A percentile compares a stretch with the other conserved stretches of the same genome.
Evolutionary conservation across 2,113 vertebrate species (phyloP).

Genomic region (Notarius lentiginosus): DNA sequence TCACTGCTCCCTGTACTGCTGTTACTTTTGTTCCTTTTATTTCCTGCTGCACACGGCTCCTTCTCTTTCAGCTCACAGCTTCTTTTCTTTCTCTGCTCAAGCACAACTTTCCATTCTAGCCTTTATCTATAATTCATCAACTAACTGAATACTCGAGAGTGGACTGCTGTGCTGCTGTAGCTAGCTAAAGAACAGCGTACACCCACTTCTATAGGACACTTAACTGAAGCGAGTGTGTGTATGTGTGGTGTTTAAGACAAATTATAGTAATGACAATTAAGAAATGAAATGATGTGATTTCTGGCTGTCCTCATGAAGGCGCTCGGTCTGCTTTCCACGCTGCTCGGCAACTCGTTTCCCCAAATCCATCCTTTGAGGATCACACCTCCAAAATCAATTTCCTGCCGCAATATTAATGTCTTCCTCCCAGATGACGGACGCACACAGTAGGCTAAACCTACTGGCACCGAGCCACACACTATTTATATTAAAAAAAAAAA

Average conservation of each 20-base stretch:
- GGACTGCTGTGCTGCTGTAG: background rate
- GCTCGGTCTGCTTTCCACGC: background rate
- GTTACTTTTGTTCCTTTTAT: background rate
- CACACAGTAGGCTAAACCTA: background rate
- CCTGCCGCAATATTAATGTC: slow-evolving; percentile 9
- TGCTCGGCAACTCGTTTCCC: background rate
- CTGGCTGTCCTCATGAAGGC: too few relatives aligned
- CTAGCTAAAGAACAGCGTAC: background rate
- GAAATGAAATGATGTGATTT: background rate
- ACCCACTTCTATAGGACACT: background rate
- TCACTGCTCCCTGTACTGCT: background rate
- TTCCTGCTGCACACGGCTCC: background rate
- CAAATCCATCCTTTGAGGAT: background rate
- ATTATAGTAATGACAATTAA: background rate
- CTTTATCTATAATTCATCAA: slow-evolving; percentile 27
- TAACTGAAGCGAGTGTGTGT: background rate
- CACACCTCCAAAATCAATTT: slow-evolving; percentile 31
- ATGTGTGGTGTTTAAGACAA: background rate
- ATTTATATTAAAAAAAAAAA: background rate
- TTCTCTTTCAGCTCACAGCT: background rate
- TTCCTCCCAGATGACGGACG: background rate
- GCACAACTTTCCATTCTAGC: background rate
- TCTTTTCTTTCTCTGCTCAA: background rate
- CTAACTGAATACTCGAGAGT: background rate
- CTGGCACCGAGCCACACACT: background rate